These are phyloP conservation scores for Embiotoca jacksoni DNA, from an alignment of 2,113 vertebrate species.

Conservation along the genomic window DNA sequence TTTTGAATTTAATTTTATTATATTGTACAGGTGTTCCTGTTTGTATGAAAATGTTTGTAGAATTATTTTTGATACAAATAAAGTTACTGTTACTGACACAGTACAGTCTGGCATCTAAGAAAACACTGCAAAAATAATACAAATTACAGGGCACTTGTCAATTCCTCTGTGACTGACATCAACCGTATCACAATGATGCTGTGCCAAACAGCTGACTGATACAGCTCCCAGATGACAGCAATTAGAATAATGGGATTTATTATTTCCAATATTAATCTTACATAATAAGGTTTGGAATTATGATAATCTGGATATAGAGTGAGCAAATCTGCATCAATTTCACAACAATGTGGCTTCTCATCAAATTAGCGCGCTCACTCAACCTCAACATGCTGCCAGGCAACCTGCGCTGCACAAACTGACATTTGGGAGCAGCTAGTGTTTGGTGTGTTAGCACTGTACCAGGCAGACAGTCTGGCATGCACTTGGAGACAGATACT, in stretches of 20 bases:
- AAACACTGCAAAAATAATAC: too few relatives aligned
- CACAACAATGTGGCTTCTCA: constrained; percentile 30
- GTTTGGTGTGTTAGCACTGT: constrained; percentile 27
- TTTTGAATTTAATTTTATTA: too few relatives aligned
- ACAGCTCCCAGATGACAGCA: constrained; percentile 13
- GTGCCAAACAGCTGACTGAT: constrained; percentile 5
- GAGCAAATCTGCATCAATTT: constrained; percentile 42
- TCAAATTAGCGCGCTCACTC: constrained; percentile 49
- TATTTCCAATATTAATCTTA: constrained; percentile 31
- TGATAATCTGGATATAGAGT: constrained; percentile 45
- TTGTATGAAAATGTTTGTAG: too few relatives aligned
- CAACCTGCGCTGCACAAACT: constrained; percentile 57
- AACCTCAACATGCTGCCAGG: constrained; percentile 52
- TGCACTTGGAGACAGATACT: constrained; percentile 42
- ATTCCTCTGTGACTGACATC: not conserved
- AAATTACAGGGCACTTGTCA: not conserved
- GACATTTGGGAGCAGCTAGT: constrained; percentile 61
- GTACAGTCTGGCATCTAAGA: too few relatives aligned
- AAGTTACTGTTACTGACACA: too few relatives aligned
- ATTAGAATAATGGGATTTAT: constrained; percentile 35
- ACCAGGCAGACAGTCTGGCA: constrained; percentile 57
- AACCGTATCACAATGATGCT: not conserved
- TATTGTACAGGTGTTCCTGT: too few relatives aligned
- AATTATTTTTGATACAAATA: too few relatives aligned
- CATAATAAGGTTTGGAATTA: constrained; percentile 38